phyloP scores from a whole-genome alignment of 2,797 vertebrate genomes.

The Mormyrops attenuatus region DNA sequence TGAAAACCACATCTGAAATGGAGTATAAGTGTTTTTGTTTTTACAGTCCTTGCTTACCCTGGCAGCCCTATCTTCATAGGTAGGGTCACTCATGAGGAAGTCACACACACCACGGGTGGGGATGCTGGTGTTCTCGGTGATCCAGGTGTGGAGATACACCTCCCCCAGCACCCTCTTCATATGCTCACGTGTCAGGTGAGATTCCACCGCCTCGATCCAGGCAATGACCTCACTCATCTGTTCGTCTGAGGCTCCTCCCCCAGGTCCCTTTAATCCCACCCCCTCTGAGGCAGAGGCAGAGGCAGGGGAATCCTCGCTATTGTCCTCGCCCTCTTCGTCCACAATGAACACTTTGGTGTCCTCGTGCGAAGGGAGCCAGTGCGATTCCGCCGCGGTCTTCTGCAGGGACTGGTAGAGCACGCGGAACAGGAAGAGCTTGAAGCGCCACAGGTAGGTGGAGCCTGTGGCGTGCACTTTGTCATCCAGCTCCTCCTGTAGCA shows the following conservation, averaged over 20 bases:
- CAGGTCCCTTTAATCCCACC: constrained; percentile 18
- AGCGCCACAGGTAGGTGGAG: constrained; percentile 79
- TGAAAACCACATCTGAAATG: not conserved
- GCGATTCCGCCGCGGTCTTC: constrained; percentile 52
- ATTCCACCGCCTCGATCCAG: constrained; percentile 76
- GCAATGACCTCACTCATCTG: constrained; percentile 70
- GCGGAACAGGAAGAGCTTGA: constrained; percentile 85
- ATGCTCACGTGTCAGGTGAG: constrained; percentile 79
- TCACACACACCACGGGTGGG: constrained; percentile 88
- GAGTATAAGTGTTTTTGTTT: not conserved
- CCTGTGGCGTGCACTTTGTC: constrained; percentile 72
- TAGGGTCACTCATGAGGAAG: constrained; percentile 73
- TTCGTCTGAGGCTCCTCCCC: constrained; percentile 47
- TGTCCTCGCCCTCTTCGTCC: constrained; percentile 51
- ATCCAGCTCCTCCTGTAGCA: constrained; percentile 77
- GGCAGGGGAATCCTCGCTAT: constrained; percentile 40
- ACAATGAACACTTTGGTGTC: constrained; percentile 61
- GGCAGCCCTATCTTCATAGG: constrained; percentile 74
- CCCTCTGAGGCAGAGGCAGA: not conserved
- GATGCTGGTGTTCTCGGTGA: constrained; percentile 83
- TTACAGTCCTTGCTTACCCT: constrained; percentile 64
- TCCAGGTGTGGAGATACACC: constrained; percentile 88
- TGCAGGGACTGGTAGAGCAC: constrained; percentile 79
- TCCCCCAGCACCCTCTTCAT: constrained; percentile 91
- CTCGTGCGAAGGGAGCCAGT: constrained; percentile 64